Base-by-base conservation (phyloP, 64 coral and sea anemone genomes). In the Montipora foliosa region DNA sequence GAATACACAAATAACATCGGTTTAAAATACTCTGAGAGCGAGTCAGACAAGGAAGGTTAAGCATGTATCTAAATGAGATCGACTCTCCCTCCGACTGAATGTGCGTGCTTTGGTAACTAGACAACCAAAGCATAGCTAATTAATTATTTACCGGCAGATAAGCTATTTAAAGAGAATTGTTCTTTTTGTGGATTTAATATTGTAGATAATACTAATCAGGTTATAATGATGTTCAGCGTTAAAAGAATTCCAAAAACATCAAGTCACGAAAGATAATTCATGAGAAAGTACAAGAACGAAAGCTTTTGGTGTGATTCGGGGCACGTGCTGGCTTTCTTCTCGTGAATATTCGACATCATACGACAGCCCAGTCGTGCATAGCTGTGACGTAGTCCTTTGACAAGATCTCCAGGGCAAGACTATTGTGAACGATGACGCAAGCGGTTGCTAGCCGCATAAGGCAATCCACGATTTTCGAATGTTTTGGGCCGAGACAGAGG, bases 301-400 rank as follows among this genome's bases (percentile, higher is more conserved):
- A 7, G 5, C 13, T 25, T 61, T 62, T 60, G 11, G 57, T 17
- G 2, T 6, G 8, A 9, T 80, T 76, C 51, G 79, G 11, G 14
- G 59, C 47, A 21, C 17, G 47, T 12, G 17, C 14, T 86, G 64
- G 82, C 82, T 19, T 86, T 62, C 21, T 51, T 37, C 0, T 86
- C 82, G 62, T 8, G 82, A 86, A 86, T 59, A 64, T 86, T 86
- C 82, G 62, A 46, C 46, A 24, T 44, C 6, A 59, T 86, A 49
- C 82, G 62, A 46, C 45, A 24, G 24, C 6, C 64, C 58, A 8
- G 2, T 66, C 58, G 55, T 45, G 4, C 17, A 19, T 13, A 13
- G 82, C 47, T 47, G 66, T 86, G 76, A 78, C 76, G 61, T 44
- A 19, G 6, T 8, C 11, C 6, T 57, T 57, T 57, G 6, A 11